These are phyloP conservation scores for Platycnemis pennipes DNA, from an alignment of 2,888 invertebrate genomes.

Conservation along the genomic window DNA sequence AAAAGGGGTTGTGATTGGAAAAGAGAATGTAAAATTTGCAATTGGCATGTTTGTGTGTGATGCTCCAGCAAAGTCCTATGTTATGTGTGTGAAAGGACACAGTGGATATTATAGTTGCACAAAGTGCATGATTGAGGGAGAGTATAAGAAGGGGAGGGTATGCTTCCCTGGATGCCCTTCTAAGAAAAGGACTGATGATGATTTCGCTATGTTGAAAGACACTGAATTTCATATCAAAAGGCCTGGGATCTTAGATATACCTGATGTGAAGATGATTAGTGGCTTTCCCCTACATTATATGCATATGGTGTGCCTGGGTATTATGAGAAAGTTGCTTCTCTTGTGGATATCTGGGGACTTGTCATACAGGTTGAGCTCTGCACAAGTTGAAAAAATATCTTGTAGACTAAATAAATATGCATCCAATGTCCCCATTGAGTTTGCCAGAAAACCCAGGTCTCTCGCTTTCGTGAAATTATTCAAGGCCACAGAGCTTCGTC, in stretches of 20 bases:
- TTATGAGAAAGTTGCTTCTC: neutral
- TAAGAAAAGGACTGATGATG: neutral
- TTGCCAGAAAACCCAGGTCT: neutral
- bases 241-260: neutral
- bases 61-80: neutral
- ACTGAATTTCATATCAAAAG: neutral
- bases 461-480: neutral
- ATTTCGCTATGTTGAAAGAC: neutral
- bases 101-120: neutral
- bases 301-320: neutral
- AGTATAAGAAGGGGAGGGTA: neutral
- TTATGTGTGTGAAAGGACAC: neutral
- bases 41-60: neutral
- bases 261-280: neutral
- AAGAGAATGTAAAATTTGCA: neutral
- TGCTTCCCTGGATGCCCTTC: neutral
- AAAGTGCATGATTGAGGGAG: neutral
- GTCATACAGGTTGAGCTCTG: neutral
- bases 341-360: neutral
- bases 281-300: neutral
- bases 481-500: constrained; percentile 22
- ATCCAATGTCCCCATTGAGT: neutral
- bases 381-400: neutral
- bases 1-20: neutral
- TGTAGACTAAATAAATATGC: neutral